These are phyloP conservation scores for Chionodraco myersi DNA, from an alignment of 2,113 vertebrate genomes.

Conservation along the genomic window DNA sequence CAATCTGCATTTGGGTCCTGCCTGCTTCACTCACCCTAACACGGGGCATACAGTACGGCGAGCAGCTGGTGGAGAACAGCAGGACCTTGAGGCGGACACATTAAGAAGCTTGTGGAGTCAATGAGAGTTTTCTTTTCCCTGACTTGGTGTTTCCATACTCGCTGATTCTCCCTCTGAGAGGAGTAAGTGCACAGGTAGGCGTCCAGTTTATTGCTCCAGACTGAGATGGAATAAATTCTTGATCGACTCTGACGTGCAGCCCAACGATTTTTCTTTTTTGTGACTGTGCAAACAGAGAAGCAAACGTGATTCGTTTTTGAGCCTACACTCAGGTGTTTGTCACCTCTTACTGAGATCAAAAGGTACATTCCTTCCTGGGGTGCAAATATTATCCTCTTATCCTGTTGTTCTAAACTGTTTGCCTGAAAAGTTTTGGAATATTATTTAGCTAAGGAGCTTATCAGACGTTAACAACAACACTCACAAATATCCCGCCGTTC, in stretches of 20 bases:
- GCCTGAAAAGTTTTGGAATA: conserved; percentile 50
- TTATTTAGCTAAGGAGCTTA: conserved; percentile 52
- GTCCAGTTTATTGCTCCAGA: conserved; percentile 69
- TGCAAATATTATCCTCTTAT: conserved; percentile 47
- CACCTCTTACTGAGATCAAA: conserved; percentile 49
- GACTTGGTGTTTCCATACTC: conserved; percentile 68
- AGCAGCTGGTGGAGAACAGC: conserved; percentile 45
- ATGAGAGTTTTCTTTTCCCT: conserved; percentile 72
- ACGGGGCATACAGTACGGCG: neutral
- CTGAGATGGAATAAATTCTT: conserved; percentile 73
- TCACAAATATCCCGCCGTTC: conserved; percentile 18
- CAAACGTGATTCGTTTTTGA: conserved; percentile 37
- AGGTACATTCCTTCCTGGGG: conserved; percentile 39
- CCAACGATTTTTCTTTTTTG: conserved; percentile 52
- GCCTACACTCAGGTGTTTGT: conserved; percentile 33
- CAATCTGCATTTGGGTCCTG: too few relatives aligned
- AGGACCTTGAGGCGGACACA: conserved; percentile 55
- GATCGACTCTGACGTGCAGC: conserved; percentile 66
- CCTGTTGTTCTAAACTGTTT: conserved; percentile 42
- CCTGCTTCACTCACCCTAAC: too few relatives aligned
- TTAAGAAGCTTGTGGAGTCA: conserved; percentile 55
- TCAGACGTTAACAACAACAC: conserved; percentile 51
- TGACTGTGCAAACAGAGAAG: conserved; percentile 43
- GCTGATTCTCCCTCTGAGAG: conserved; percentile 63
- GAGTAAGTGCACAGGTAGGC: conserved; percentile 81